Evolutionary conservation across 2,797 vertebrate genomes (phyloP), one percentile per base, ranked within the genome.

Genomic region (Rhincodon typus): DNA sequence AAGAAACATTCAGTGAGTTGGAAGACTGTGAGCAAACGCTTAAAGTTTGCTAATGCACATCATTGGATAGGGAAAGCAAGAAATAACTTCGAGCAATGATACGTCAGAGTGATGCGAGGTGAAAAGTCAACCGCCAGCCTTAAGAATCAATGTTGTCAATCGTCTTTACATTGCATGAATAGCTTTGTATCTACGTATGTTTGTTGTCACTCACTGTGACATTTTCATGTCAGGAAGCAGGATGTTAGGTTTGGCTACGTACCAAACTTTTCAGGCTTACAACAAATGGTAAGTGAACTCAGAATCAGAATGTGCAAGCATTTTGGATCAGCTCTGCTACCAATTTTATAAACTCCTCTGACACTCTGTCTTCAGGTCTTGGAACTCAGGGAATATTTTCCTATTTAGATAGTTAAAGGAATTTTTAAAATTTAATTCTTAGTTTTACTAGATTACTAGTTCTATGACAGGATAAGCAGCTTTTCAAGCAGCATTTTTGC

Each of bases 1-100:
- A 66, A 93, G 25, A 93, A 67, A 42, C 38, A 42, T 93, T 93
- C 90, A 93, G 66, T 93, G 90, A 93, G 66, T 62, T 93, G 90
- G 90, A 93, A 93, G 90, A 69, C 42, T 42, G 69, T 42, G 62
- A 69, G 90, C n/a, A 69, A 42, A 25, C 66, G 25, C n/a, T 57
- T 62, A 93, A 93, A 93, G n/a, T 13, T 50, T 42, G 62, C 67
- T 69, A 93, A 7, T 67, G 90, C 90, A 69, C 62, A 8, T 93
- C 66, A 93, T 12, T 93, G n/a, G 27, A 62, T 62, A 38, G 19
- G 23, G 62, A 25, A n/a, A 42, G 62, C 90, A 67, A 93, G 90
- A 69, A 93, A 67, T n/a, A 69, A 93, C 66, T n/a, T 25, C 25
- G 38, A 93, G 62, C 62, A 25, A 25, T 5, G 21, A 42, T 30